A percentile compares a stretch with the other conserved stretches of the same genome.
Evolutionary conservation across 2,113 vertebrate species (phyloP).

Genomic region (Bujurquina vittata): DNA sequence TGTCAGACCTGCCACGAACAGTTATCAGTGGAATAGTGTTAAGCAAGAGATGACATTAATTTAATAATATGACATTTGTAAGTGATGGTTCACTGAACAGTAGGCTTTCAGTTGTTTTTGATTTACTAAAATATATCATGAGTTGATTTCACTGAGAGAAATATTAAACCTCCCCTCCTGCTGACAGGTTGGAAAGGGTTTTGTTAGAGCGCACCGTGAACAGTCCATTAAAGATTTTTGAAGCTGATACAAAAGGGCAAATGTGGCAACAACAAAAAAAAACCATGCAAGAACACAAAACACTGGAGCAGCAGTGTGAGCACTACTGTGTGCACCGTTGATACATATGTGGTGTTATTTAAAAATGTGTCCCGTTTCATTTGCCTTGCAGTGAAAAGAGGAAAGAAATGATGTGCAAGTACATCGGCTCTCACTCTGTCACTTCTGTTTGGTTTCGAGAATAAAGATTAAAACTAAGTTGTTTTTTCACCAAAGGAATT

Average conservation of each 20-base stretch:
- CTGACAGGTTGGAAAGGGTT: conserved; percentile 23
- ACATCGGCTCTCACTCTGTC: neutral
- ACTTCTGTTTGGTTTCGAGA: neutral
- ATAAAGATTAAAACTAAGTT: neutral
- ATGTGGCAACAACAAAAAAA: neutral
- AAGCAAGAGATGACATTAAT: conserved; percentile 15
- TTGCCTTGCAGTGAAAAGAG: neutral
- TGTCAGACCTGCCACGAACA: neutral
- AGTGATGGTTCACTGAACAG: conserved; percentile 19
- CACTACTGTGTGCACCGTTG: neutral
- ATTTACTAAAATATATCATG: conserved; percentile 28
- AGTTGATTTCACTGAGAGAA: conserved; percentile 29
- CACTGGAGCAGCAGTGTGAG: neutral
- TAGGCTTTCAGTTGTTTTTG: conserved; percentile 38
- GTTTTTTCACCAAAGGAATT: neutral
- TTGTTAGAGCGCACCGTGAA: conserved; percentile 10
- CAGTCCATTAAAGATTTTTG: conserved; percentile 34
- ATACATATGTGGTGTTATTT: neutral
- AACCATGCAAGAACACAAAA: neutral
- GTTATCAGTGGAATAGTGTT: neutral
- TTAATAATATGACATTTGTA: conserved; percentile 18
- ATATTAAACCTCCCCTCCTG: conserved; percentile 2
- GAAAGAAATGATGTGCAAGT: neutral
- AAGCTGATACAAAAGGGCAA: conserved; percentile 38
- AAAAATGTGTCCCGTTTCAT: neutral